phyloP scores from a whole-genome alignment of 2,888 invertebrate genomes.

The Campaea margaritaria region DNA sequence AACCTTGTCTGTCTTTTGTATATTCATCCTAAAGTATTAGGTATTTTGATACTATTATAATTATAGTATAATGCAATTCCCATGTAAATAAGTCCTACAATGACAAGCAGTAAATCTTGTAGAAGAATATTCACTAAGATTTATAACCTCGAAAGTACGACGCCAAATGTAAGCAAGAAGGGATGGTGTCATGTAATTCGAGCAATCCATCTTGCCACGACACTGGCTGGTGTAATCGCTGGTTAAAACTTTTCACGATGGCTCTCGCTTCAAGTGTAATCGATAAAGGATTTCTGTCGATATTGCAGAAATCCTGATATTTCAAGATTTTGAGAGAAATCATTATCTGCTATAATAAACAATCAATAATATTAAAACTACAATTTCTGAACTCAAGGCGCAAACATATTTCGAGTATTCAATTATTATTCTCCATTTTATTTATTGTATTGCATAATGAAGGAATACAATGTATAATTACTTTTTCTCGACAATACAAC shows the following conservation, averaged over 20 bases:
- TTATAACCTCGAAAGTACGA: constrained; percentile 17
- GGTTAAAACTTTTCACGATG: constrained; percentile 53
- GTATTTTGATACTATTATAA: too few species aligned
- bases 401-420: too few species aligned
- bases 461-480: too few species aligned
- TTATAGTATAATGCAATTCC: not conserved
- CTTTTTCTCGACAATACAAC: too few species aligned
- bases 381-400: too few species aligned
- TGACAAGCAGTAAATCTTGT: not conserved
- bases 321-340: constrained; percentile 1
- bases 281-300: constrained; percentile 18
- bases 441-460: too few species aligned
- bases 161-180: constrained; percentile 39
- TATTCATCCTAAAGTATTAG: too few species aligned
- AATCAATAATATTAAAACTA: too few species aligned
- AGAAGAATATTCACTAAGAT: constrained; percentile 1
- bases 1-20: too few species aligned
- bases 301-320: constrained; percentile 20
- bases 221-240: constrained; percentile 59
- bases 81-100: not conserved
- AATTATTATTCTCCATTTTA: too few species aligned
- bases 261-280: constrained; percentile 32
- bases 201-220: constrained; percentile 61
- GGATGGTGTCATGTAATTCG: constrained; percentile 52
- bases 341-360: too few species aligned